Evolutionary conservation across 2,797 vertebrate genomes (phyloP).

Genomic region (Brotula barbata): DNA sequence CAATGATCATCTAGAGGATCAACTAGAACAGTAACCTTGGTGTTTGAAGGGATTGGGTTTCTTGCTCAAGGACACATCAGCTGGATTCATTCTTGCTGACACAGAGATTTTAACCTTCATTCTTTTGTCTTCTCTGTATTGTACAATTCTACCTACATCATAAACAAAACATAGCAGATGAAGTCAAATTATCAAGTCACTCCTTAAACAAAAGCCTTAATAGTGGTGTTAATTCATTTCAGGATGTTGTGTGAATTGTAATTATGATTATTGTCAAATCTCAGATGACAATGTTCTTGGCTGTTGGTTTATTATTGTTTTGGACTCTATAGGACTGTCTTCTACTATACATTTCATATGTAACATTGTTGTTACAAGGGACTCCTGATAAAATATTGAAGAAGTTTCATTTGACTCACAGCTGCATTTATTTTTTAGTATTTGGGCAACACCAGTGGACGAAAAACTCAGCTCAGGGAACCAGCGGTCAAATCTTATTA

Average conservation of each 20-base stretch:
- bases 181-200: conserved; percentile 15
- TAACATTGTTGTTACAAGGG: conserved; percentile 42
- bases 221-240: conserved; percentile 24
- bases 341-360: conserved; percentile 34
- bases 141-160: neutral
- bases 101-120: neutral
- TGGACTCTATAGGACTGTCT: conserved; percentile 21
- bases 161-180: neutral
- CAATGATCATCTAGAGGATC: conserved; percentile 11
- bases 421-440: neutral
- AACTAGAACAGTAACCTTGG: neutral
- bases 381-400: conserved; percentile 51
- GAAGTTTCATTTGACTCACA: conserved; percentile 27
- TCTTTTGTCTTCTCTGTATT: neutral
- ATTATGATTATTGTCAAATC: conserved; percentile 26
- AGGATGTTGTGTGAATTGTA: conserved; percentile 12
- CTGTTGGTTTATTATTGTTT: conserved; percentile 32
- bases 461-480: neutral
- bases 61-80: neutral
- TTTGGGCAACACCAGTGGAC: neutral
- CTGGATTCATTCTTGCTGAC: neutral
- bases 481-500: neutral
- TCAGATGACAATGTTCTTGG: conserved; percentile 32
- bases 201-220: conserved; percentile 46
- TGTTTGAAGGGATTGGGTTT: neutral